Conservation (phyloP, 37 sponge, comb jelly and placozoan species). For the Ephydatia muelleri region DNA sequence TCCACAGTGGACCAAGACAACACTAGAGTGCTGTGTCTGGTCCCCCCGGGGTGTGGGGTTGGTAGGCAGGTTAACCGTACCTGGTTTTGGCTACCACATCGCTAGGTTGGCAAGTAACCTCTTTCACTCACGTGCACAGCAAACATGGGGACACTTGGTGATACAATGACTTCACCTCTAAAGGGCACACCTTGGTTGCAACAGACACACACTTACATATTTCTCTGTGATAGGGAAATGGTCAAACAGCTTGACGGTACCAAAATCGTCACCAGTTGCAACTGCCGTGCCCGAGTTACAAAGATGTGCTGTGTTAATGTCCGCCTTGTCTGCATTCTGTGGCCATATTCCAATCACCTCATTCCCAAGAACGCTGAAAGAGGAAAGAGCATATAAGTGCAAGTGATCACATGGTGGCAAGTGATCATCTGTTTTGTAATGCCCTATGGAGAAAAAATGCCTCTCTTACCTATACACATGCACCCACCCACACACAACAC, state of each 20-base stretch:
- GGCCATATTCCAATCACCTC: constrained; percentile 95
- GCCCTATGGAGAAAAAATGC: no score
- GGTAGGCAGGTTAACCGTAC: background rate
- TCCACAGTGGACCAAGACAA: background rate
- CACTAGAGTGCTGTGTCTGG: background rate
- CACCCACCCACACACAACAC: no score
- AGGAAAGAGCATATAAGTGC: background rate
- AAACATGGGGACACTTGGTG: background rate
- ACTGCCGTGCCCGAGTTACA: constrained; percentile 71
- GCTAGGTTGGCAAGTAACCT: background rate
- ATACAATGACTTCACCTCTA: background rate
- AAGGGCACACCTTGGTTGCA: background rate
- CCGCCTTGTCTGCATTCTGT: constrained; percentile 84
- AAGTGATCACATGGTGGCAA: no score
- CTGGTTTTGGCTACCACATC: background rate
- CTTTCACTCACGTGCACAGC: background rate
- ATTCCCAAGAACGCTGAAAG: constrained; percentile 76
- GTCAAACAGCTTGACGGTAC: constrained; percentile 91
- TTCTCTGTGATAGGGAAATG: constrained; percentile 84
- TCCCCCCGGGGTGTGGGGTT: background rate
- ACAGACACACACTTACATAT: constrained; percentile 93
- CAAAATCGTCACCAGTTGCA: constrained; percentile 99
- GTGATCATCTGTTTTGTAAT: no score
- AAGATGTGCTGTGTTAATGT: constrained; percentile 91
- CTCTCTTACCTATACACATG: no score